Evolutionary conservation across 2,113 vertebrate genomes (phyloP).

Genomic region (Speoplatyrhinus poulsoni): DNA sequence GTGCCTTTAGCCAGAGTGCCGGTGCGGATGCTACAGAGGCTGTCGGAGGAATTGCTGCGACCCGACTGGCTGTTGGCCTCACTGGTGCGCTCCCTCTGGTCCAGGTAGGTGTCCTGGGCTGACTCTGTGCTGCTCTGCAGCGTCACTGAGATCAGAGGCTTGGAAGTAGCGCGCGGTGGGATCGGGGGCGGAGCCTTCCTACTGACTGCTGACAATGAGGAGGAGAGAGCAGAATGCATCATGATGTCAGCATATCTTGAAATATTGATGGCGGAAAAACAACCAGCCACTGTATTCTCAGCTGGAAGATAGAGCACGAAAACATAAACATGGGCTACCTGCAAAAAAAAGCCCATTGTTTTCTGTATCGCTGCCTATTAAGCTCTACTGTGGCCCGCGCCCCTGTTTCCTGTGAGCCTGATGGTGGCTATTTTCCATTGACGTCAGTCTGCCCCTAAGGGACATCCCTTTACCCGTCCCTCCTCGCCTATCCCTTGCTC

Average conservation of each 20-base stretch:
- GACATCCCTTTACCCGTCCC: constrained; percentile 37
- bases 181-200: constrained; percentile 95
- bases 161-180: constrained; percentile 93
- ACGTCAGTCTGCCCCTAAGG: constrained; percentile 47
- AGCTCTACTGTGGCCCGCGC: constrained; percentile 9
- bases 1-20: constrained; percentile 85
- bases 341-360: constrained; percentile 38
- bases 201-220: constrained; percentile 79
- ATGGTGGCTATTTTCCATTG: constrained; percentile 35
- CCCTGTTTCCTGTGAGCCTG: constrained; percentile 26
- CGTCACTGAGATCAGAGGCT: constrained; percentile 97
- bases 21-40: constrained; percentile 92
- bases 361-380: constrained; percentile 39
- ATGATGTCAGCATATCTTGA: neutral
- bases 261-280: neutral
- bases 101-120: constrained; percentile 94
- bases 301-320: constrained; percentile 4
- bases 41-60: constrained; percentile 95
- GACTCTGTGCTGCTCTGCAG: constrained; percentile 99
- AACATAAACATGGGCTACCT: constrained; percentile 22
- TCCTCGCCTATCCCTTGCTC: constrained; percentile 19
- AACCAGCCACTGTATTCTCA: neutral
- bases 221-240: neutral
- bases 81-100: constrained; percentile 91
- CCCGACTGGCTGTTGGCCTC: constrained; percentile 95